phyloP scores from a whole-genome alignment of 2,888 invertebrate genomes.

The Patella pellucida region DNA sequence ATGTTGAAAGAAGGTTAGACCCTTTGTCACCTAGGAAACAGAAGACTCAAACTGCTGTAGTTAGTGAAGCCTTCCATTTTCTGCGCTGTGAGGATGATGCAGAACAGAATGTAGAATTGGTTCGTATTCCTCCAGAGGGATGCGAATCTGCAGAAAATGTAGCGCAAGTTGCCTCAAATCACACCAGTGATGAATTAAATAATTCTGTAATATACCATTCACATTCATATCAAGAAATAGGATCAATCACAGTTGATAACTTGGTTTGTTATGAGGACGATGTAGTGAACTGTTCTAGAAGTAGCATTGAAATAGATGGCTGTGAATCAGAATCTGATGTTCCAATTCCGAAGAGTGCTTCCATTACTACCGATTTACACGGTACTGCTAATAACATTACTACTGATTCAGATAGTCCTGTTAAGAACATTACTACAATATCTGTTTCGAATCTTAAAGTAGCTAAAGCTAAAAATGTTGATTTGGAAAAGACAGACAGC shows the following conservation, averaged over 20 bases:
- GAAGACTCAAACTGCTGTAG: neutral
- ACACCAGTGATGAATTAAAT: neutral
- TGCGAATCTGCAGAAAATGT: neutral
- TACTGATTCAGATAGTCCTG: too few species aligned
- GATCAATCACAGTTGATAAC: neutral
- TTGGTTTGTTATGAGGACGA: neutral
- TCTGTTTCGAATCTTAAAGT: too few species aligned
- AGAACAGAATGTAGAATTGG: neutral
- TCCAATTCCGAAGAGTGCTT: neutral
- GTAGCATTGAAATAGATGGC: neutral
- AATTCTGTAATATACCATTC: neutral
- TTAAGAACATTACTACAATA: too few species aligned
- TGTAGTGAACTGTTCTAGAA: neutral
- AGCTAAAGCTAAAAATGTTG: too few species aligned
- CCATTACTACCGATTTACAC: too few species aligned
- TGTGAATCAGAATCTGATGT: neutral
- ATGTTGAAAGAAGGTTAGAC: too few species aligned
- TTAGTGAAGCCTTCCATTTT: neutral
- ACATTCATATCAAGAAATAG: too few species aligned
- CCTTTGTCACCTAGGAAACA: neutral
- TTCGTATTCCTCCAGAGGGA: conserved; percentile 1
- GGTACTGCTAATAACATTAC: too few species aligned
- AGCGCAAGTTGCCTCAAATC: neutral
- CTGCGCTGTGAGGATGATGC: neutral
- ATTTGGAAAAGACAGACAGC: too few species aligned